Evolutionary conservation across 2,888 invertebrate species (phyloP).

Genomic region (Lochmaea capreae): DNA sequence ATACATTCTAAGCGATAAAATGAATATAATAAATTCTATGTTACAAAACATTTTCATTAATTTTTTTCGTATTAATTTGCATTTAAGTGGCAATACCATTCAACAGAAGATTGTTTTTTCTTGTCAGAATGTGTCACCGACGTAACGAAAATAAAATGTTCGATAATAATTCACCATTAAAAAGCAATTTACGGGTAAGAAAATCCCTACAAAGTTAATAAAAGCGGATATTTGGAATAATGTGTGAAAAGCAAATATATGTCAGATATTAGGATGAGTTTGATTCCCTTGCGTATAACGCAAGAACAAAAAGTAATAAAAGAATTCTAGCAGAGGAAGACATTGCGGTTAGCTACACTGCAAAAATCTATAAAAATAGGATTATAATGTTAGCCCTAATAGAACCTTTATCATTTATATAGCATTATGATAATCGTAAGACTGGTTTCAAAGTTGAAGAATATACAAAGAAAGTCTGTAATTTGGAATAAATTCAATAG

Average conservation of each 20-base stretch:
- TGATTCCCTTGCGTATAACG: constrained; percentile 34
- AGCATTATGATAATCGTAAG: too few relatives aligned
- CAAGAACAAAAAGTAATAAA: constrained; percentile 39
- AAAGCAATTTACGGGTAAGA: constrained; percentile 34
- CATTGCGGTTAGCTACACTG: constrained; percentile 5
- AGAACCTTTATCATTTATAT: too few relatives aligned
- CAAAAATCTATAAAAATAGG: not conserved
- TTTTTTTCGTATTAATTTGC: too few relatives aligned
- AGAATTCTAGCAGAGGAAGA: constrained; percentile 20
- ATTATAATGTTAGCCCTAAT: too few relatives aligned
- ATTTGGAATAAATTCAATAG: too few relatives aligned
- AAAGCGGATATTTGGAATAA: constrained; percentile 44
- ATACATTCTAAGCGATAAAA: too few relatives aligned
- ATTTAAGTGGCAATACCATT: too few relatives aligned
- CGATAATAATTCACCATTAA: constrained; percentile 36
- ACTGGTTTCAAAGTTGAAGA: too few relatives aligned
- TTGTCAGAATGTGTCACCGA: not conserved
- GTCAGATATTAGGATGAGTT: constrained; percentile 42
- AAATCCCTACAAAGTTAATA: constrained; percentile 42
- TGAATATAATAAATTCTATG: too few relatives aligned
- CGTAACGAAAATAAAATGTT: constrained; percentile 22
- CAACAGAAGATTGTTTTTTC: not conserved
- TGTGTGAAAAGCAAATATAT: constrained; percentile 39
- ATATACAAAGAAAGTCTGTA: too few relatives aligned
- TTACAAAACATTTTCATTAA: too few relatives aligned